Evolutionary conservation across 2,797 vertebrate genomes (phyloP), one percentile per base, ranked within the genome.

Genomic region (Clarias laeviceps): DNA sequence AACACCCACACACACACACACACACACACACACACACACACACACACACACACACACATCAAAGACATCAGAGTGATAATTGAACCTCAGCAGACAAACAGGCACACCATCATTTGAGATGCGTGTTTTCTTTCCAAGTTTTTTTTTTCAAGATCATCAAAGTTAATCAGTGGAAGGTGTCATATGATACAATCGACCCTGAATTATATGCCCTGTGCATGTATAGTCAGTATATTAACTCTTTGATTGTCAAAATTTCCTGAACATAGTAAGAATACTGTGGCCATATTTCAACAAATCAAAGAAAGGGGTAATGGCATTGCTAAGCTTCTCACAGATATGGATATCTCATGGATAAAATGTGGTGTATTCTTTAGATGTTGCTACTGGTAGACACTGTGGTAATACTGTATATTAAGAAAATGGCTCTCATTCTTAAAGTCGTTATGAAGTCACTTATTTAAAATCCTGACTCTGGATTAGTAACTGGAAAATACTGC

Each of bases 401-500:
- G 85, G 78, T 87, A 89, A 76, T 91, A 54, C 50, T 54, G 50
- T 90, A 27, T 87, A 56, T 83, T 86, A 86, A 89, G 88, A 90
- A 90, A 90, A 37, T 72, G 83, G 24, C 77, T 85, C 54, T 72
- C 57, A 34, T 77, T 84, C 50, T 82, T 57, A 85, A 83, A 70
- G 69, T 40, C 14, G 45, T 84, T 81, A 64, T 74, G 45, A 74
- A 73, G 83, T 86, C n/a, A 72, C 73, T 86, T 84, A 81, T 82
- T 87, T 82, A 85, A 84, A 85, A 90, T 87, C 88, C 85, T 87
- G 22, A 40, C 89, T 91, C 89, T n/a, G n/a, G n/a, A n/a, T n/a
- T n/a, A 89, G 82, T 91, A 92, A 93, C 92, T 93, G 88, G 82
- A 90, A 91, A 90, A 91, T 87, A 88, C 93, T 92, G 94, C 93